Evolutionary conservation across 1,140 invertebrate species (phyloP).

Genomic region (Manduca sexta): DNA sequence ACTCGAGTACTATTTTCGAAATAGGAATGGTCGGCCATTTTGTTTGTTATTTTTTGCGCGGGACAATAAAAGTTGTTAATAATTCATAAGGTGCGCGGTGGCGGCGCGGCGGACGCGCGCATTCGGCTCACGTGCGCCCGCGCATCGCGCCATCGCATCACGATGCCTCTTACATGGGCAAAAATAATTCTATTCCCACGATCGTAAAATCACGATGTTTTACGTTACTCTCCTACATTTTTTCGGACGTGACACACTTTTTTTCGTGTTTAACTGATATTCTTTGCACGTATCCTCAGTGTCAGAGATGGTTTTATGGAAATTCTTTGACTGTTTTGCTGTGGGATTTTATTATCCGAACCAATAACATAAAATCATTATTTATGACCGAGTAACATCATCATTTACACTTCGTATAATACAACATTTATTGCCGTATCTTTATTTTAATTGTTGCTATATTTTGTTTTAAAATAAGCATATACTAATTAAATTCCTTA

Average conservation of each 20-base stretch:
- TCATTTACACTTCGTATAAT: too few species aligned
- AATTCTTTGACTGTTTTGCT: too few species aligned
- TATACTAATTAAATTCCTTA: too few species aligned
- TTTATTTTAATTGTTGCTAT: background rate
- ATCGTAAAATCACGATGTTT: slow-evolving; percentile 56
- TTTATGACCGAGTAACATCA: too few species aligned
- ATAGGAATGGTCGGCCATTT: slow-evolving; percentile 43
- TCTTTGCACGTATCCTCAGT: too few species aligned
- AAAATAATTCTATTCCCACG: slow-evolving; percentile 65
- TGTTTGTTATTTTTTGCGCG: slow-evolving; percentile 34
- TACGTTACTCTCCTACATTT: slow-evolving; percentile 24
- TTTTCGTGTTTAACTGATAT: too few species aligned
- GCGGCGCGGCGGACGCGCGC: slow-evolving; percentile 23
- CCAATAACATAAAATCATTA: too few species aligned
- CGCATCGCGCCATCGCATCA: slow-evolving; percentile 31
- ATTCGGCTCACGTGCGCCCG: slow-evolving; percentile 49
- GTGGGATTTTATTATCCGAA: too few species aligned
- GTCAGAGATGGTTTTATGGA: too few species aligned
- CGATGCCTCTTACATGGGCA: slow-evolving; percentile 33
- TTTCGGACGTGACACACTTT: slow-evolving; percentile 1
- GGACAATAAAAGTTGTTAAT: slow-evolving; percentile 63
- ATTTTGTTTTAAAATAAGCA: background rate
- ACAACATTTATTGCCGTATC: too few species aligned
- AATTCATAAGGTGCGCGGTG: slow-evolving; percentile 55
- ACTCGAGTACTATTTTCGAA: slow-evolving; percentile 49